phyloP scores from a whole-genome alignment of 2,888 invertebrate genomes.

The Ormyrus nitidulus region DNA sequence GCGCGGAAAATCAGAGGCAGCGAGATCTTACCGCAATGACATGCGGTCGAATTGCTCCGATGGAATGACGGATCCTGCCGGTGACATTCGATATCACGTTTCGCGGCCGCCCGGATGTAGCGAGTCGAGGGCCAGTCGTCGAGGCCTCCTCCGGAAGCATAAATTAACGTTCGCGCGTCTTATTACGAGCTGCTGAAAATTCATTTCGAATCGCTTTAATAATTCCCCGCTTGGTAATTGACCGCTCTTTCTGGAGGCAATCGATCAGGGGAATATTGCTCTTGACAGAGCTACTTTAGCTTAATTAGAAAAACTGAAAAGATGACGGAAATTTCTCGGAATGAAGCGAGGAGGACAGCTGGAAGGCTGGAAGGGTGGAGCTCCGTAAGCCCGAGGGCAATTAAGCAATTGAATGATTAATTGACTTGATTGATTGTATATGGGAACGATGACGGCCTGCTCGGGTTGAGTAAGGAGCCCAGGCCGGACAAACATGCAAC shows the following conservation, averaged over 20 bases:
- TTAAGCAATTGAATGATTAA: slow-evolving; percentile 71
- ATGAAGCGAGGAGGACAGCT: too few species aligned
- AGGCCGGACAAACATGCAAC: slow-evolving; percentile 63
- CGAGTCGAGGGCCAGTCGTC: not conserved
- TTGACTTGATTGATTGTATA: slow-evolving; percentile 74
- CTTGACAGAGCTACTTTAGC: too few species aligned
- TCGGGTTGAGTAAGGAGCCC: slow-evolving; percentile 72
- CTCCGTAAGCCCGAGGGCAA: slow-evolving; percentile 48
- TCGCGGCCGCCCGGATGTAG: slow-evolving; percentile 62
- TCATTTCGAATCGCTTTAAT: too few species aligned
- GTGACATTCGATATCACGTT: slow-evolving; percentile 75
- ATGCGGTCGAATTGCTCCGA: slow-evolving; percentile 74
- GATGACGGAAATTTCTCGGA: not conserved
- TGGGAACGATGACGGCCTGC: slow-evolving; percentile 70
- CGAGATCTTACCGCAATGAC: slow-evolving; percentile 75
- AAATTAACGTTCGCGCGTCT: slow-evolving; percentile 1
- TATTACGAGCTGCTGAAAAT: not conserved
- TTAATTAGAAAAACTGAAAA: too few species aligned
- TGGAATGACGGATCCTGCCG: slow-evolving; percentile 75
- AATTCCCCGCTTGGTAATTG: too few species aligned
- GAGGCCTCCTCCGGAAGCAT: not conserved
- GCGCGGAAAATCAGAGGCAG: slow-evolving; percentile 52
- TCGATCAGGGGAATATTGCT: too few species aligned
- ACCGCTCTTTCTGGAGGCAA: too few species aligned
- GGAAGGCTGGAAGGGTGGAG: too few species aligned